Evolutionary conservation across 2,113 vertebrate species (phyloP).

Genomic region (Ammodytes marinus): DNA sequence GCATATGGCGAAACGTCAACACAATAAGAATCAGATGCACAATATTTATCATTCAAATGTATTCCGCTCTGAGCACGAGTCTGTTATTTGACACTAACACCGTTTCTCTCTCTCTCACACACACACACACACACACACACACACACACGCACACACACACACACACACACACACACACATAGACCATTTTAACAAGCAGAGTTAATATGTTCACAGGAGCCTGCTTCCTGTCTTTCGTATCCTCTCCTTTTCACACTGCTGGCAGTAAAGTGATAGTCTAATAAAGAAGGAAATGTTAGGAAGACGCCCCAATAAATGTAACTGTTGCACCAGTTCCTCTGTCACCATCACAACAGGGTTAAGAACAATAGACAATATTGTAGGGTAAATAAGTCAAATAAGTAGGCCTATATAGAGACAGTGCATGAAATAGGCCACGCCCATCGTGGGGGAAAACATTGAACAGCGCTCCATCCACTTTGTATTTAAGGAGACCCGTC

Average conservation of each 20-base stretch:
- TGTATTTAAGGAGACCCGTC: no score
- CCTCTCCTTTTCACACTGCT: neutral
- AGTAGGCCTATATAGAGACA: no score
- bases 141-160: neutral
- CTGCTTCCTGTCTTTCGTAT: neutral
- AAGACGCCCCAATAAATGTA: no score
- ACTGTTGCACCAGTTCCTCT: no score
- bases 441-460: no score
- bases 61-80: conserved; percentile 1
- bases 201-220: neutral
- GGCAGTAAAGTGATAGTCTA: no score
- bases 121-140: neutral
- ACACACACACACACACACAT: neutral
- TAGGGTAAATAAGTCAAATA: no score
- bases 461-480: no score
- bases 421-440: no score
- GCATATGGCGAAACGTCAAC: conserved; percentile 45
- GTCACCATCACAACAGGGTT: no score
- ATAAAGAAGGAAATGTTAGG: no score
- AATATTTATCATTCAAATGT: conserved; percentile 39
- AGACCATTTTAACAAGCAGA: neutral
- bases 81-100: conserved; percentile 8
- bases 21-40: conserved; percentile 12
- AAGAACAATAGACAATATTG: neutral
- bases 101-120: conserved; percentile 5